Evolutionary conservation across 2,113 vertebrate genomes (phyloP), one percentile per base, ranked within the genome.

Genomic region (Microcebus lehilahytsara): DNA sequence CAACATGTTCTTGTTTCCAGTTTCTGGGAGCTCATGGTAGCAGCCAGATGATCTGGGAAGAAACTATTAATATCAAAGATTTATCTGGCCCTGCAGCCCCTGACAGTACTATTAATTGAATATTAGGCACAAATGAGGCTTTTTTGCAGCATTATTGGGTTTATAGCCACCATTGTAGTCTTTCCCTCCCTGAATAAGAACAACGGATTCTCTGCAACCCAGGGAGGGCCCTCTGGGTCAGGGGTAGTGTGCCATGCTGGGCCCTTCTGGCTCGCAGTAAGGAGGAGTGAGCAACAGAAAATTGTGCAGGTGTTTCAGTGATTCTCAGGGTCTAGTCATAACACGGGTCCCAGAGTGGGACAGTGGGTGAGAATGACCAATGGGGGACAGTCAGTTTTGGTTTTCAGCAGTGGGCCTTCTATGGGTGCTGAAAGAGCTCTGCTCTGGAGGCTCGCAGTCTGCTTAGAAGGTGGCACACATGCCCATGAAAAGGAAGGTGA

Each of bases 1-100:
- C 56, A 37, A 8, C 19, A 13, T 34, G 10, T 58, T 56, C 79
- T 42, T 64, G 69, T 34, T 80, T 94, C n/a, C 37, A 27, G 79
- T 85, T 51, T 83, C 89, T 80, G n/a, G 58, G 30, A 97, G 78
- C 34, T 93, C 81, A 87, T 23, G 25, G 69, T 16, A 75, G 67
- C 12, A 30, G 40, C 56, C 58, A 91, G 8, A 51, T 56, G 20
- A 77, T 71, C 27, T 83, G n/a, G 3, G 14, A 95, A 49, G 93
- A 92, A 6, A 60, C 37, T 46, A 1, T n/a, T 74, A 75, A 37
- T 46, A 1, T n/a, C 79, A 75, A 37, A 66, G 62, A 6, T 91
- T 66, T 66, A 23, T 81, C 42, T 66, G 85, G 46, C 40, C 66
- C n/a, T n/a, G 40, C 17, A 46, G n/a, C 40, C 30, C 79, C 25